Evolutionary conservation across 2,113 vertebrate genomes (phyloP), one percentile per base, ranked within the genome.

Genomic region (Sylvilagus bachmani): DNA sequence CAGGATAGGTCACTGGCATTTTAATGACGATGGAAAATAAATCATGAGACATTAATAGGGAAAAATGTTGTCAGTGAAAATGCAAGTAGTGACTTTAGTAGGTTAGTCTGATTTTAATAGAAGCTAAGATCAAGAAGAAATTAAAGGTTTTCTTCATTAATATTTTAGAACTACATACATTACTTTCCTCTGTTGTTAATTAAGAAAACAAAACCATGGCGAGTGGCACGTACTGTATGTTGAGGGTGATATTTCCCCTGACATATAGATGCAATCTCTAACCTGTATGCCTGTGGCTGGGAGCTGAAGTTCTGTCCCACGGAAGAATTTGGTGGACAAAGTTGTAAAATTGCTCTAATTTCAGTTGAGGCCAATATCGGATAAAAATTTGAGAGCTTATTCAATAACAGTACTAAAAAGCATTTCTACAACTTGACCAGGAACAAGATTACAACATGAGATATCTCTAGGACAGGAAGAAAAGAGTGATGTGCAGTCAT

Each of bases 21-120:
- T 70, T 80, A 89, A 94, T 36, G 33, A 90, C 73, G 51, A 74
- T 31, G 61, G 66, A 89, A 94, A 93, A 80, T 69, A 86, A 94
- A 92, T 80, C 36, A 84, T 71, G 44, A 91, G 53, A 38, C 9
- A 44, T 44, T 61, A 36, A 53, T 75, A 44, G 74, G 70, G 64
- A 79, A 94, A 95, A 88, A 90, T 8, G 24, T 27, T 88, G 25
- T 53, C 84, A 10, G 51, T 58, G 55, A 64, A 87, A 91, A 71
- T 10, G 2, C 25, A 92, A 55, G 17, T 77, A 21, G 62, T 71
- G 70, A 85, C 66, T 81, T 90, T 83, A 38, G 36, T 24, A 55
- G 5, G n/a, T 88, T 16, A 27, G 9, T 71, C 16, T 51, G n/a
- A 55, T 81, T 84, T 81, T 58, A 86, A 61, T 13, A 33, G 36